These are phyloP conservation scores for Nasonia vitripennis DNA, from an alignment of 1,140 invertebrate species.

Conservation along the genomic window DNA sequence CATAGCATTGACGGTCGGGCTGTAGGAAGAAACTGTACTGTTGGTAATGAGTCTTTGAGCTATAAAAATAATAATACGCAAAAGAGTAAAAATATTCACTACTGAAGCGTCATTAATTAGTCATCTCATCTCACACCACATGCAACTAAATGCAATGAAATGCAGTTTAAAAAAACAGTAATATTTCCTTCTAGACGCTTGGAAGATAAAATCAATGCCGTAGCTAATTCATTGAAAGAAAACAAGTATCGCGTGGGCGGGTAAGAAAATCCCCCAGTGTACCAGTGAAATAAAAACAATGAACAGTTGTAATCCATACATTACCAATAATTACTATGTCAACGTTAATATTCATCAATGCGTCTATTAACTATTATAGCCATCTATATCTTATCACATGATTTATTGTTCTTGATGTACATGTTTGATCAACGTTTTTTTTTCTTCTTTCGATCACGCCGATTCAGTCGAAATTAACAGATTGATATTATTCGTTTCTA, in stretches of 20 bases:
- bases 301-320: constrained; percentile 4
- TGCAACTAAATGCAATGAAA: constrained; percentile 8
- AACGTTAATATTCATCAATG: constrained; percentile 29
- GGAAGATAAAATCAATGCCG: constrained; percentile 54
- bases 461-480: neutral
- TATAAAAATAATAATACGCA: neutral
- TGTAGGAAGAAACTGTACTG: neutral
- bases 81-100: constrained; percentile 36
- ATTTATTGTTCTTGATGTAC: neutral
- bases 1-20: neutral
- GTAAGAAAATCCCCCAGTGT: constrained; percentile 51
- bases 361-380: constrained; percentile 37
- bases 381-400: constrained; percentile 1
- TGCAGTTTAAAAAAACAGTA: constrained; percentile 40
- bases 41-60: neutral
- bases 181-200: constrained; percentile 54
- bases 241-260: constrained; percentile 54
- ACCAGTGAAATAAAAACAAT: constrained; percentile 50
- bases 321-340: constrained; percentile 34
- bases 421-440: neutral
- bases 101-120: constrained; percentile 38
- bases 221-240: constrained; percentile 55
- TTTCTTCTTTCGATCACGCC: neutral
- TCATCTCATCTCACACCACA: neutral
- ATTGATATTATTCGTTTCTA: constrained; percentile 45